These are phyloP conservation scores for Drosophila mulleri DNA, from an alignment of 2,888 invertebrate genomes.

Conservation along the genomic window DNA sequence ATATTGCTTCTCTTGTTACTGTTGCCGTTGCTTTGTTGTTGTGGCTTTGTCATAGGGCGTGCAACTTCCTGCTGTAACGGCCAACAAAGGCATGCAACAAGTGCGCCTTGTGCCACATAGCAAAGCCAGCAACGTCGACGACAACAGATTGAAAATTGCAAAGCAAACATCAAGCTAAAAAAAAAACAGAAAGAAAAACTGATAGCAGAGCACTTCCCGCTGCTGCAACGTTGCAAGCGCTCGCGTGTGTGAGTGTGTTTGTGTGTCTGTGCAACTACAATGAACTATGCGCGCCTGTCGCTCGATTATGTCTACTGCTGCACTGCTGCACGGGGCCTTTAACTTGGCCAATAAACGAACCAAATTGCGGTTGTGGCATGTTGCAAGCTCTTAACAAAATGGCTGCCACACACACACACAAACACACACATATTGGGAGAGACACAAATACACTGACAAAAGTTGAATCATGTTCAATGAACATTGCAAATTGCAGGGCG, in stretches of 20 bases:
- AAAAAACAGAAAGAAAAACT: slow-evolving; percentile 9
- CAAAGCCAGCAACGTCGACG: slow-evolving; percentile 9
- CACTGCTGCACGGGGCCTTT: slow-evolving; percentile 41
- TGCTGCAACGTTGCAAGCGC: slow-evolving; percentile 14
- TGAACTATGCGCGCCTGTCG: slow-evolving; percentile 38
- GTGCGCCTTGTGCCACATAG: slow-evolving; percentile 68
- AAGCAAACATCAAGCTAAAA: slow-evolving; percentile 25
- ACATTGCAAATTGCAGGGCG: slow-evolving; percentile 55
- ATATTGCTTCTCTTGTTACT: slow-evolving; percentile 25
- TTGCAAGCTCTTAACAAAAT: slow-evolving; percentile 66
- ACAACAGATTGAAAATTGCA: slow-evolving; percentile 50
- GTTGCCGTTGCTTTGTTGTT: slow-evolving; percentile 51
- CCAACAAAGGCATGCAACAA: slow-evolving; percentile 64
- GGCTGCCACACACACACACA: slow-evolving; percentile 52
- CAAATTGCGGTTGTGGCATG: slow-evolving; percentile 51
- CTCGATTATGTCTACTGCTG: slow-evolving; percentile 44
- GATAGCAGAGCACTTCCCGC: slow-evolving; percentile 39
- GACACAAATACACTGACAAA: not conserved
- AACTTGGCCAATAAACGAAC: slow-evolving; percentile 63
- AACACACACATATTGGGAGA: not conserved
- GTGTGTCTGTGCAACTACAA: slow-evolving; percentile 21
- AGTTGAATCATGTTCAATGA: slow-evolving; percentile 32
- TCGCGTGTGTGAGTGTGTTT: slow-evolving; percentile 2
- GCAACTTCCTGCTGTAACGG: slow-evolving; percentile 53
- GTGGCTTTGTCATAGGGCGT: slow-evolving; percentile 48